Conservation (phyloP, 2,797 vertebrate species). For the Poecilia gillii region DNA sequence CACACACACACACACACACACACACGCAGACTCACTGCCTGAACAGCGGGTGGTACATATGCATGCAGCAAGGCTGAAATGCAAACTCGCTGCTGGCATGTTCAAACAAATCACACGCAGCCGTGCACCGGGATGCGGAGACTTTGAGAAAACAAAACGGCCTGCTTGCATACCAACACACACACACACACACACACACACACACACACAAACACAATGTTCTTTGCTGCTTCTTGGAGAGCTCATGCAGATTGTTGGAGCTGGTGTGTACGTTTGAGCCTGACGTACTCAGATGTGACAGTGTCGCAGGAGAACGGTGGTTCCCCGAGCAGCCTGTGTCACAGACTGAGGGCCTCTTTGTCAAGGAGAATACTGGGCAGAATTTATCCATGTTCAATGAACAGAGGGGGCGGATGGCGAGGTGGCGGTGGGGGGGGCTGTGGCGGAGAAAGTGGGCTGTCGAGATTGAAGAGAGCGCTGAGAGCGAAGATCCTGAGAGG, state of each 20-base stretch:
- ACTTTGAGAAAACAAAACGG: conserved; percentile 24
- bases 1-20: conserved; percentile 5
- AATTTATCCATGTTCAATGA: conserved; percentile 68
- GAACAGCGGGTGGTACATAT: conserved; percentile 56
- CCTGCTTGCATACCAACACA: neutral
- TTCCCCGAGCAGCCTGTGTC: conserved; percentile 66
- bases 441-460: conserved; percentile 44
- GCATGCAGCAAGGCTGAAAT: conserved; percentile 46
- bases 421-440: neutral
- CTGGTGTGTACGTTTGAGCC: conserved; percentile 32
- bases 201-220: neutral
- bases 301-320: conserved; percentile 59
- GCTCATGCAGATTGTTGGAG: conserved; percentile 12
- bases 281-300: conserved; percentile 71
- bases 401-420: conserved; percentile 12
- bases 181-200: neutral
- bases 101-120: conserved; percentile 36
- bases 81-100: conserved; percentile 38
- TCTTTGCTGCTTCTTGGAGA: conserved; percentile 47
- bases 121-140: conserved; percentile 7
- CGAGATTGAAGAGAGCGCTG: conserved; percentile 54
- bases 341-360: conserved; percentile 70
- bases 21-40: conserved; percentile 2
- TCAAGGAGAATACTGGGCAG: conserved; percentile 66
- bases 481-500: conserved; percentile 53